Conservation (phyloP, 2,797 vertebrate genomes). For the Chelon auratus region DNA sequence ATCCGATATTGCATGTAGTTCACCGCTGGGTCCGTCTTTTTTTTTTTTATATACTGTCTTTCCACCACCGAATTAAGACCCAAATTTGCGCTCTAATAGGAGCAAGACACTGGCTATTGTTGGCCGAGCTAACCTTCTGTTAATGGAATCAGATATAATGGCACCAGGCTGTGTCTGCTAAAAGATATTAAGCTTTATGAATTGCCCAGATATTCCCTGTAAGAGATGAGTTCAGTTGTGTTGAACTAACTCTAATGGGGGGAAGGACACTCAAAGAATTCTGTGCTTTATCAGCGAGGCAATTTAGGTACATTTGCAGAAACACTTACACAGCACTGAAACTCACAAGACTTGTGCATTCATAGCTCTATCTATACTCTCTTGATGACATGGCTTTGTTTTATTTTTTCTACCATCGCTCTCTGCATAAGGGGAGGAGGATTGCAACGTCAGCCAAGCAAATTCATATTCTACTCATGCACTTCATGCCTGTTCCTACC, state of each 20-base stretch:
- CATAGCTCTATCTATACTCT: constrained; percentile 62
- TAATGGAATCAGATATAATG: constrained; percentile 56
- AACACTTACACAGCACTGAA: constrained; percentile 66
- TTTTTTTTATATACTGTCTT: constrained; percentile 14
- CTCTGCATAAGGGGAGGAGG: constrained; percentile 16
- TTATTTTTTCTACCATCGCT: constrained; percentile 16
- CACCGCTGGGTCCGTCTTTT: constrained; percentile 3
- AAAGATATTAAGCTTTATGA: constrained; percentile 59
- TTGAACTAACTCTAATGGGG: constrained; percentile 48
- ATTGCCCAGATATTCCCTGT: constrained; percentile 48
- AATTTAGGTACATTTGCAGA: constrained; percentile 53
- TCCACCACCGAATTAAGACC: constrained; percentile 8
- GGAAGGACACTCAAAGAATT: constrained; percentile 50
- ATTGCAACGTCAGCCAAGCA: constrained; percentile 55
- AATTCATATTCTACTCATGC: constrained; percentile 63
- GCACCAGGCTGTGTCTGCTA: constrained; percentile 50
- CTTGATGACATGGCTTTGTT: constrained; percentile 47
- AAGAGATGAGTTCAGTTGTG: constrained; percentile 65
- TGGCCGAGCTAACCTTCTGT: constrained; percentile 19
- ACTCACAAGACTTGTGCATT: constrained; percentile 44
- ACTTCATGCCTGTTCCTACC: constrained; percentile 16
- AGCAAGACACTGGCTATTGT: constrained; percentile 44
- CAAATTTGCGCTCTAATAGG: constrained; percentile 33
- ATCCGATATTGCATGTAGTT: constrained; percentile 46
- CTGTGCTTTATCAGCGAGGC: constrained; percentile 54